These are phyloP conservation scores for Andricus quercusramuli DNA, from an alignment of 2,888 invertebrate genomes.

Conservation along the genomic window DNA sequence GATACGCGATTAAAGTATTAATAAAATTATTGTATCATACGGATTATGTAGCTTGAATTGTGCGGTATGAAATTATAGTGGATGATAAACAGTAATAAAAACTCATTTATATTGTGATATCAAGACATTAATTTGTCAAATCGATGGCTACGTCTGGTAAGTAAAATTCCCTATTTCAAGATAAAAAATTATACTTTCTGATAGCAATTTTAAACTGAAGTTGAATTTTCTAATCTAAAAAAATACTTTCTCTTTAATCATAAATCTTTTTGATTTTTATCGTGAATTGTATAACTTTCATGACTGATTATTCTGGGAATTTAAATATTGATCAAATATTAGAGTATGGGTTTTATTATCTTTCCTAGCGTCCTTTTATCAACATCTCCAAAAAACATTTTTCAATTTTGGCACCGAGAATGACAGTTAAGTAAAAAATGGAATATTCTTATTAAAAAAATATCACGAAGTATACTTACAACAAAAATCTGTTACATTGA, in stretches of 20 bases:
- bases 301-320: not conserved
- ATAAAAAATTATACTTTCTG: not conserved
- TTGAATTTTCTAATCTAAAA: not conserved
- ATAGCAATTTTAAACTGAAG: not conserved
- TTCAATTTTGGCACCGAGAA: not conserved
- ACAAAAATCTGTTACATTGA: no score
- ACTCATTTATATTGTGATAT: conserved; percentile 8
- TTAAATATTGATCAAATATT: not conserved
- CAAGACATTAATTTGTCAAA: not conserved
- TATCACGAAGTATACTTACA: no score
- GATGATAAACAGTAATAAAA: not conserved
- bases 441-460: no score
- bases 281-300: no score
- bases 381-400: not conserved
- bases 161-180: not conserved
- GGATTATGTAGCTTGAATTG: not conserved
- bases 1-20: not conserved
- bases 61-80: not conserved
- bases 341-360: not conserved
- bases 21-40: not conserved
- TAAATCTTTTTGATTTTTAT: no score
- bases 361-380: not conserved
- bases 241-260: no score
- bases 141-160: conserved; percentile 3
- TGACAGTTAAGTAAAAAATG: no score